Evolutionary conservation across 23 tunicate species (phyloP), one percentile per base, ranked within the genome.

Genomic region (Ciona savignyi): DNA sequence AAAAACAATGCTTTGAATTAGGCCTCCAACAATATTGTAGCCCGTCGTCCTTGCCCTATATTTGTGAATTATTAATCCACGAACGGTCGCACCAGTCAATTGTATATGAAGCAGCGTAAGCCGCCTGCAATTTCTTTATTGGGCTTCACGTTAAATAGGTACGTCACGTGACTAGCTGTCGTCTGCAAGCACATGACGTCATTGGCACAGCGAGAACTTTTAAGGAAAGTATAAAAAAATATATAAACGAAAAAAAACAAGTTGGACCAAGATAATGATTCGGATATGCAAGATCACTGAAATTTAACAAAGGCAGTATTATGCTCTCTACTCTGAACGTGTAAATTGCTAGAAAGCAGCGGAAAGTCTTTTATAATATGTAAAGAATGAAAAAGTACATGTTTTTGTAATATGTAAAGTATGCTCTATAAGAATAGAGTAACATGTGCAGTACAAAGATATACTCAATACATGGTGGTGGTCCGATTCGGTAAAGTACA

Each of bases 141-240:
- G 56, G 56, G 56, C 15, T 42, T 42, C 56, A 42, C 15, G 15
- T 42, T 42, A 6, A 42, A 42, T 6, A 42, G 9, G 56, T 15
- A 42, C 9, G 56, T 42, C 56, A 42, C 56, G 56, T 42, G 56
- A 15, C 56, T 9, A 63, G 67, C 28, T 4, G 67, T 4, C 26
- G 67, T n/a, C n/a, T n/a, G n/a, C n/a, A 63, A 22, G 22, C 15
- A 63, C 67, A 22, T 63, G 26, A 63, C 67, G 26, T 63, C 67
- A 63, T 63, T 63, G 28, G 67, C 28, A 63, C 26, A 63, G 24
- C 28, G 67, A 63, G 28, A 63, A n/a, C 67, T 63, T 63, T 63
- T 63, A n/a, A n/a, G 28, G 28, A 63, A 63, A 63, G 26, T 63
- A n/a, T 9, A 23, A n/a, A 63, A 63, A 25, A 63, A n/a, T 49